Evolutionary conservation across 2,113 vertebrate genomes (phyloP).

Genomic region (Proterorhinus semilunaris): DNA sequence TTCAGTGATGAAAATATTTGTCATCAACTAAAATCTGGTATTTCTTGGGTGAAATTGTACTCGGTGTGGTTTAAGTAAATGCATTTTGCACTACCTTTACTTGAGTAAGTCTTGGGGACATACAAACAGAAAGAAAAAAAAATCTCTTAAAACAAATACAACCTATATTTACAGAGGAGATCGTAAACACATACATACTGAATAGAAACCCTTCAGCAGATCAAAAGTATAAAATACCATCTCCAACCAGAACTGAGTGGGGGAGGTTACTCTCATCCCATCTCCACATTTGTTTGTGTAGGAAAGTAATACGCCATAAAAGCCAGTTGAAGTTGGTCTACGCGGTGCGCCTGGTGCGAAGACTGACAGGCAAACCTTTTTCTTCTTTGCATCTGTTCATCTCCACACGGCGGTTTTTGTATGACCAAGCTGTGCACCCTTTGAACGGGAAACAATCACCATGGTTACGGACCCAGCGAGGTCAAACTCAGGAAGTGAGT

Average conservation of each 20-base stretch:
- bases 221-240: neutral
- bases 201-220: neutral
- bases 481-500: conserved; percentile 74
- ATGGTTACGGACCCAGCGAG: conserved; percentile 74
- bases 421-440: conserved; percentile 41
- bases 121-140: too few relatives aligned
- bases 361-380: conserved; percentile 28
- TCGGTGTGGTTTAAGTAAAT: too few relatives aligned
- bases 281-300: conserved; percentile 46
- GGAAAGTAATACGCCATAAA: conserved; percentile 40
- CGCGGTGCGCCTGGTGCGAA: conserved; percentile 35
- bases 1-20: too few relatives aligned
- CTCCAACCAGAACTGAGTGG: neutral
- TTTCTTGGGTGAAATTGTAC: too few relatives aligned
- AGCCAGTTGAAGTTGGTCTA: conserved; percentile 39
- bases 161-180: too few relatives aligned
- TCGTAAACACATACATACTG: neutral
- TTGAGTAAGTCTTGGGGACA: too few relatives aligned
- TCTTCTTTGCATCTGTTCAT: conserved; percentile 40
- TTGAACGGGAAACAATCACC: conserved; percentile 62
- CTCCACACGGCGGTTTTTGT: conserved; percentile 28
- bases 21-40: too few relatives aligned
- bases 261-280: conserved; percentile 19
- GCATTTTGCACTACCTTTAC: too few relatives aligned
- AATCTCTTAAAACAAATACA: neutral